Percentiles rank a stretch among this genome's conserved stretches.
phyloP scores from a whole-genome alignment of 2,888 invertebrate species.

The Heliconius sara region DNA sequence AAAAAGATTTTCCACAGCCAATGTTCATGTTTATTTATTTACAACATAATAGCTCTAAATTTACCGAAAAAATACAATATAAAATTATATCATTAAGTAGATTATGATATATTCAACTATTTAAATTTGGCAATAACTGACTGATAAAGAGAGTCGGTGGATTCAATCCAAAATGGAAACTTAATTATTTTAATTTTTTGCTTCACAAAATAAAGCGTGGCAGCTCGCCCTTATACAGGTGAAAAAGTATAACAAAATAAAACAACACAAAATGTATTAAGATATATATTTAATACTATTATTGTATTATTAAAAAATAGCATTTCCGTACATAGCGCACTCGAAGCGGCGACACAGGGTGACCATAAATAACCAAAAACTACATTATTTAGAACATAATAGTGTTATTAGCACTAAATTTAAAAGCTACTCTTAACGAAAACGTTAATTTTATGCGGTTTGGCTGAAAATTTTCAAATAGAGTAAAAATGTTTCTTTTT shows the following conservation, averaged over 20 bases:
- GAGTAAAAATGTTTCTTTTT: not conserved
- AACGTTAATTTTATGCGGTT: slow-evolving; percentile 2
- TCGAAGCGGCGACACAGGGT: slow-evolving; percentile 48
- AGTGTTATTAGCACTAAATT: slow-evolving; percentile 37
- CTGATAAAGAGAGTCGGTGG: too few species aligned
- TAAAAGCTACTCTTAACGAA: slow-evolving; percentile 19
- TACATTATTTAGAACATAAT: slow-evolving; percentile 24
- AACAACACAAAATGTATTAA: slow-evolving; percentile 23
- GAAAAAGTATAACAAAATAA: not conserved
- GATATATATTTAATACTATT: slow-evolving; percentile 71
- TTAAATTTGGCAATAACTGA: too few species aligned
- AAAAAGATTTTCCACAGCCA: too few species aligned
- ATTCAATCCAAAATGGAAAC: too few species aligned
- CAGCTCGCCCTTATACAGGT: too few species aligned
- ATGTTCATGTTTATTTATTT: too few species aligned
- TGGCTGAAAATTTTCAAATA: not conserved
- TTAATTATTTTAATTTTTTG: too few species aligned
- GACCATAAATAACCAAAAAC: slow-evolving; percentile 54
- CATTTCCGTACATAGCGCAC: slow-evolving; percentile 54
- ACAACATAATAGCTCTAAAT: too few species aligned
- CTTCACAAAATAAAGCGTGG: too few species aligned
- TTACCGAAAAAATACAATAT: too few species aligned
- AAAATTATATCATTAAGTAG: too few species aligned
- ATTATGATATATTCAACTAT: too few species aligned
- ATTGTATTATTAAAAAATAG: slow-evolving; percentile 66